Base-by-base conservation (phyloP, 1,140 invertebrate genomes). In the Panulirus ornatus region DNA sequence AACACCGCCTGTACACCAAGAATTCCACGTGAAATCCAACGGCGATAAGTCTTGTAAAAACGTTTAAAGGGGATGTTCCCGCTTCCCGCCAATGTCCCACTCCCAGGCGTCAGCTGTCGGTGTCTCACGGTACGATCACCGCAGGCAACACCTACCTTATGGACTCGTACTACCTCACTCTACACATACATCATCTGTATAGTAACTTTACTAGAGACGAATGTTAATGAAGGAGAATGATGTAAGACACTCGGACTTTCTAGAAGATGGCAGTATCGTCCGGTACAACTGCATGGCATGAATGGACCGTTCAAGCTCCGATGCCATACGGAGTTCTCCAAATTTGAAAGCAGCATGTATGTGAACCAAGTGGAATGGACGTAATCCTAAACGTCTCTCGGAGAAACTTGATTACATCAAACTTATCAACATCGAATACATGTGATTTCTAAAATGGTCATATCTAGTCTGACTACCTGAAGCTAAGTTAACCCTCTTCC, bases 41-140 rank as follows among this genome's bases (percentile, higher is more conserved):
- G 58, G 58, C n/a, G 58, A 66, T 66, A 66, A 66, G 58, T 66
- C 58, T 66, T 66, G 58, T 66, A 66, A 58, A n/a, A 66, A 66
- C 58, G 58, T 66, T 66, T 66, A 66, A 66, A 66, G 58, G 58
- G 58, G 58, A 66, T 66, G 58, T 66, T 6, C n/a, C 58, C 44
- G 44, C 44, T 22, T 58, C 54, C 54, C 19, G 54, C 54, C 54
- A 22, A 14, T 58, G 19, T 58, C 54, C 54, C 19, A 66, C 14
- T 27, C n/a, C n/a, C 58, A 27, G 58, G 14, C 22, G 11, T 5
- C 58, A 66, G 58, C 58, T 66, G 22, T 66, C 8, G 58, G n/a
- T 5, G 3, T 66, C 58, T 30, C 58, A 6, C 58, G 0, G 14
- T 30, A 66, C 58, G n/a, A 66, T 66, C 58, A 66, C 22, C 58